Evolutionary conservation across 2,797 vertebrate species (phyloP), one percentile per base, ranked within the genome.

Genomic region (Falco columbarius): DNA sequence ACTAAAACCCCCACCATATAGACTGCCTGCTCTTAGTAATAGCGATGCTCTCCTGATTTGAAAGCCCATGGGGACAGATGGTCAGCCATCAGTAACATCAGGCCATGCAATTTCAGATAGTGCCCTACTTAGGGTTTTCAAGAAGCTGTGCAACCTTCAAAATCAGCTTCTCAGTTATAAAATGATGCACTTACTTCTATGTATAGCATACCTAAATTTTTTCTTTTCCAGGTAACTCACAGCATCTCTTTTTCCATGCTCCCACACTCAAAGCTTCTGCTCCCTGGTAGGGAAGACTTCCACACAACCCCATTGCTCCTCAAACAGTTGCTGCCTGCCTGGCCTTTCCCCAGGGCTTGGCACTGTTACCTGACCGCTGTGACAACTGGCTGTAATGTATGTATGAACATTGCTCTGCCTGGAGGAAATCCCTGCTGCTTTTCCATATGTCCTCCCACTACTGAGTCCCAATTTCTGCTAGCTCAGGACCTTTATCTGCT

Each of bases 11-110:
- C 36, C n/a, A 73, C 30, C 19, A 44, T 26, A 54, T 17, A 84
- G 62, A 59, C 70, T 52, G 61, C 44, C 54, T 68, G 54, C 2
- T 55, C 47, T 90, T n/a, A 54, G 54, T 51, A 94, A 82, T 74
- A 94, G 87, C 17, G 3, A 63, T 93, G 73, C 26, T 85, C 19
- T 79, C 63, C 86, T 93, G 81, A 89, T 94, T 59, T 93, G 91
- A 96, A 97, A 97, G 88, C 86, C 86, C 20, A 1, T 34, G 66
- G 85, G 86, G 81, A 93, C 93, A 97, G 95, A 96, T 97, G 91
- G 91, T 8, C 18, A 3, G 51, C 83, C 1, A 0, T 52, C 51
- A 76, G 80, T 30, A 93, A 92, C 87, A 91, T 80, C 92, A 93
- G 94, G 75, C 88, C 10, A 1, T 44, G 75, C 56, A 86, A 59